Base-by-base conservation (phyloP, 35 echinoderm and acorn worm species). In the Antedon bifida region DNA sequence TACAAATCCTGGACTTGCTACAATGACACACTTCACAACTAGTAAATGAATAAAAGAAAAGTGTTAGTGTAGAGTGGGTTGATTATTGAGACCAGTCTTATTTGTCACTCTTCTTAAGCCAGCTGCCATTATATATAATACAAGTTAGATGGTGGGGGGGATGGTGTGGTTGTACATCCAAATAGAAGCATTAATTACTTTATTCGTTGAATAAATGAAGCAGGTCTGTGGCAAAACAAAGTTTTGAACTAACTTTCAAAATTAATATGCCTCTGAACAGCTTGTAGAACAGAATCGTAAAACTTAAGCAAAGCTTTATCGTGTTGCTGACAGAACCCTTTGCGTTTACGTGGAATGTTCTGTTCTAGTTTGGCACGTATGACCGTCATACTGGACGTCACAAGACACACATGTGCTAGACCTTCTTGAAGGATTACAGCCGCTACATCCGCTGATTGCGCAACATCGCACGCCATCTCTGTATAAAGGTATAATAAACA, bases 321-420 rank as follows among this genome's bases (percentile, higher is more conserved):
- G 46, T 99, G 95, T 64, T 93, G 95, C 26, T 32, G 32, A 77
- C 95, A 99, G 19, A 91, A 82, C 0, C 95, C 95, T 82, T 92
- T 99, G 26, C 95, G 56, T 75, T 99, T 99, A 29, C 95, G 84
- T 0, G 95, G 95, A 55, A 99, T 92, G 36, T 83, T 90, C 30
- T 88, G 85, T 84, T 99, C 95, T 16, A 99, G 35, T 82, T 99
- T 99, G 79, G 91, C 91, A 26, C 90, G 85, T 26, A 99, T 84
- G 51, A 99, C 39, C 46, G 95, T 99, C 95, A 99, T 99, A 77
- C 90, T 93, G 32, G 95, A 91, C 19, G 95, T 99, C 46, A 99
- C 95, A 81, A 92, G 80, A 78, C 95, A 99, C n/a, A 92, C 87
- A 73, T 92, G 90, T 30, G 90, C 95, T 0, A 99, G 85, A 19